Base-by-base conservation (phyloP, 2,113 vertebrate species). In the Periophthalmus modestus region DNA sequence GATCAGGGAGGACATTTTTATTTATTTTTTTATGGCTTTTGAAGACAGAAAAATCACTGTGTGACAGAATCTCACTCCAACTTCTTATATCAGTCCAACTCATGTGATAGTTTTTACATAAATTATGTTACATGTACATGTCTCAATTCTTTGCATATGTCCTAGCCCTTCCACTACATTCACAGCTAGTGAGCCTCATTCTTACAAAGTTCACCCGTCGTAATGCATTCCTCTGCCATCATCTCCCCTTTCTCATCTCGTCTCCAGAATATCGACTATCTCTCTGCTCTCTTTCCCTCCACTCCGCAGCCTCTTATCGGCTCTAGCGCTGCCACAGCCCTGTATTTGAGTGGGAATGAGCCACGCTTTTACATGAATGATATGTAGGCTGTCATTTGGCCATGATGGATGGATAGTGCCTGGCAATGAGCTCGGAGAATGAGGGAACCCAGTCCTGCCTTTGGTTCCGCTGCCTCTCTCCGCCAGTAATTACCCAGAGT, bases 401-500 rank as follows among this genome's bases (percentile, higher is more conserved):
- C 12, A 23, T 86, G 84, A 88, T 83, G 72, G 82, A 89, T 87
- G 79, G 73, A 68, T 15, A 68, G 72, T 74, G 58, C 74, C 36
- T 59, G 62, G 47, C 72, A 73, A 66, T 34, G 33, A 70, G 73
- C 72, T 59, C n/a, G 68, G 33, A 15, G 46, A 77, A 71, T 68
- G 54, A 80, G 68, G 65, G 59, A 76, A 81, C 75, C 75, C 68
- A 69, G 63, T n/a, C 9, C 76, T 28, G 43, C 63, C 55, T 86
- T 83, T 71, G 63, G 72, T 82, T 86, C 80, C 68, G 39, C 34
- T 70, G 46, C 34, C 34, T 61, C 47, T 71, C 71, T 72, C 71
- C 43, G 10, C 9, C 75, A 50, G 86, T 87, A 86, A 88, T 89
- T 88, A 86, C 74, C 57, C 13, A 43, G 68, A 62, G 69, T 80